Conservation (phyloP, 2,113 vertebrate genomes). For the Nibea coibor region DNA sequence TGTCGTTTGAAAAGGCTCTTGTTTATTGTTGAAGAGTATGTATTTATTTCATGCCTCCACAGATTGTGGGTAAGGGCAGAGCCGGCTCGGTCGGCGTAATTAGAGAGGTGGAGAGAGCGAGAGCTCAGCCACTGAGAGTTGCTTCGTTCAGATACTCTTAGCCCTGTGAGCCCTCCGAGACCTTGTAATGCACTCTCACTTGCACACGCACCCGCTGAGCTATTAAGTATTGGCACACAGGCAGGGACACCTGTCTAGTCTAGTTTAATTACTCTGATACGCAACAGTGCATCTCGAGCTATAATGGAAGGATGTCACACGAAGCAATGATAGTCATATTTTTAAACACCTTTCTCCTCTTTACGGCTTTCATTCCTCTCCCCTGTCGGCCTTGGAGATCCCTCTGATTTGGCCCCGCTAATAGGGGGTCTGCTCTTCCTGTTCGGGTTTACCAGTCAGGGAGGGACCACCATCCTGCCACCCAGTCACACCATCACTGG, state of each 20-base stretch:
- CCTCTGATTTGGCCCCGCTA: constrained; percentile 80
- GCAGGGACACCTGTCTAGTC: constrained; percentile 60
- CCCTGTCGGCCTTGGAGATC: constrained; percentile 56
- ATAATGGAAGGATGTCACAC: constrained; percentile 30
- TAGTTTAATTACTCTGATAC: constrained; percentile 52
- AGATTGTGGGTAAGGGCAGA: constrained; percentile 86
- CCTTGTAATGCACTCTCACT: constrained; percentile 50
- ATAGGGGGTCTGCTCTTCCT: constrained; percentile 80
- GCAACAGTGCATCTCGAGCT: constrained; percentile 32
- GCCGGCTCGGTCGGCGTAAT: constrained; percentile 78
- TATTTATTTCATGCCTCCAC: constrained; percentile 86
- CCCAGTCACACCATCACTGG: constrained; percentile 71
- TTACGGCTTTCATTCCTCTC: constrained; percentile 36
- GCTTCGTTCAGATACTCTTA: constrained; percentile 65
- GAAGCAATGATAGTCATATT: constrained; percentile 21
- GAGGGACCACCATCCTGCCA: constrained; percentile 75
- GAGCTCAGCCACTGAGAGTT: constrained; percentile 71
- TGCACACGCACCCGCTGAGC: constrained; percentile 42
- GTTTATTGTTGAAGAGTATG: constrained; percentile 86
- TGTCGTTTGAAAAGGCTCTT: constrained; percentile 84
- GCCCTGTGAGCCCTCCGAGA: constrained; percentile 41
- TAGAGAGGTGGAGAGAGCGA: constrained; percentile 77
- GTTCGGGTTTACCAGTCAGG: constrained; percentile 78
- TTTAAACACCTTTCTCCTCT: constrained; percentile 29
- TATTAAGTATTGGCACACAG: constrained; percentile 49